Conservation (phyloP, 2,888 invertebrate species). For the Bellardia bayeri region DNA sequence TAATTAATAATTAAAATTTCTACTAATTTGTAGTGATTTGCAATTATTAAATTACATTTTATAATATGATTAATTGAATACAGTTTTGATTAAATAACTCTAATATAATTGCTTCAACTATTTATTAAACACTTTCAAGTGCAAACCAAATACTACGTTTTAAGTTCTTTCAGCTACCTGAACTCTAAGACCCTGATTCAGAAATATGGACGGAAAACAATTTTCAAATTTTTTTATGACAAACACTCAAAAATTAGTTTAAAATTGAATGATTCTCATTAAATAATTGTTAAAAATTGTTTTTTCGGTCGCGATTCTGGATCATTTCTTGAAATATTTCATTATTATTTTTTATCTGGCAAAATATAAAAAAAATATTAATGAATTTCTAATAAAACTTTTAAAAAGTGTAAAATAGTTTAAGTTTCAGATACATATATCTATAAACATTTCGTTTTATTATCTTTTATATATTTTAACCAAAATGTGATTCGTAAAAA, state of each 20-base stretch:
- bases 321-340: neutral
- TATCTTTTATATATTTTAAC: neutral
- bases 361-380: neutral
- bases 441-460: neutral
- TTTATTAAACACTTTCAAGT: neutral
- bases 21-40: neutral
- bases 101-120: neutral
- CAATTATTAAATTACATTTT: neutral
- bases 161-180: too few species aligned
- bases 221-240: too few species aligned
- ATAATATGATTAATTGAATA: neutral
- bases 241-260: too few species aligned
- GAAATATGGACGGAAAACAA: too few species aligned
- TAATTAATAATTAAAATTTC: too few species aligned
- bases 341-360: neutral
- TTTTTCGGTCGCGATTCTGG: too few species aligned
- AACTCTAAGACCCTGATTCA: too few species aligned
- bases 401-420: neutral
- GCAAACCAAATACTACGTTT: neutral
- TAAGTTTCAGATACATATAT: neutral
- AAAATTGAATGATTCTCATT: too few species aligned
- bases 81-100: neutral
- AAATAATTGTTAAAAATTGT: too few species aligned
- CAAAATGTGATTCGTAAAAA: too few species aligned
- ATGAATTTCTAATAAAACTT: neutral